Conservation (phyloP, 2,888 invertebrate genomes). For the Trissonchulus sp. region DNA sequence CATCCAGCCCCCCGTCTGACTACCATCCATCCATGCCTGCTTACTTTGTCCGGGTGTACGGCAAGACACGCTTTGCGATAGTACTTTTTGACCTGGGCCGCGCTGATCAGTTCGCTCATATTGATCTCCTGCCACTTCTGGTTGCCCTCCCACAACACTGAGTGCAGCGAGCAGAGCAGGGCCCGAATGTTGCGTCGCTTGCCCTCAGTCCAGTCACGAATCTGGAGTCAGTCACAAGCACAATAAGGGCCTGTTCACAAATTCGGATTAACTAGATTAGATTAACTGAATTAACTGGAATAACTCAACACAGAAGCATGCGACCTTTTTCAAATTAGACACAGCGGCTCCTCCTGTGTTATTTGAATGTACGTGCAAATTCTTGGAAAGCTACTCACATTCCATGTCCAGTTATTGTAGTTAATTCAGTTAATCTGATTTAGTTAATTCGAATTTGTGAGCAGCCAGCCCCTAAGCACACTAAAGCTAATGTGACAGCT, state of each 20-base stretch:
- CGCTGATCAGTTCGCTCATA: constrained; percentile 85
- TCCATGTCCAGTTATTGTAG: too few species aligned
- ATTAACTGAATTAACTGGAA: neutral
- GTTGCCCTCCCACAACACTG: constrained; percentile 81
- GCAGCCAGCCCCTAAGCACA: too few species aligned
- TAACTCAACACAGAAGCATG: too few species aligned
- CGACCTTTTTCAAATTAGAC: too few species aligned
- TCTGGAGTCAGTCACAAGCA: constrained; percentile 57
- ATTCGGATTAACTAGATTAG: constrained; percentile 10
- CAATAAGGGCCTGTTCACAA: too few species aligned
- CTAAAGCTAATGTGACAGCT: too few species aligned
- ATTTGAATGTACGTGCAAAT: neutral
- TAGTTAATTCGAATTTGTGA: too few species aligned
- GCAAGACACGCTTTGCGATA: constrained; percentile 91
- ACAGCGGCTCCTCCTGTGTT: neutral
- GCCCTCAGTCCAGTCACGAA: constrained; percentile 72
- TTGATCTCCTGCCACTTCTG: constrained; percentile 83
- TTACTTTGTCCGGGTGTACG: constrained; percentile 96
- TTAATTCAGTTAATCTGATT: too few species aligned
- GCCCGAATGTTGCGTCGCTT: constrained; percentile 95
- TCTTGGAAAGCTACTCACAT: too few species aligned
- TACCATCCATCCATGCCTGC: too few species aligned
- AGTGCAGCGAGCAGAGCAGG: constrained; percentile 83
- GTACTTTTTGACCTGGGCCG: constrained; percentile 87
- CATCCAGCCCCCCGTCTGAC: too few species aligned